Base-by-base conservation (phyloP, 2,888 invertebrate species). In the Lithosia quadra region DNA sequence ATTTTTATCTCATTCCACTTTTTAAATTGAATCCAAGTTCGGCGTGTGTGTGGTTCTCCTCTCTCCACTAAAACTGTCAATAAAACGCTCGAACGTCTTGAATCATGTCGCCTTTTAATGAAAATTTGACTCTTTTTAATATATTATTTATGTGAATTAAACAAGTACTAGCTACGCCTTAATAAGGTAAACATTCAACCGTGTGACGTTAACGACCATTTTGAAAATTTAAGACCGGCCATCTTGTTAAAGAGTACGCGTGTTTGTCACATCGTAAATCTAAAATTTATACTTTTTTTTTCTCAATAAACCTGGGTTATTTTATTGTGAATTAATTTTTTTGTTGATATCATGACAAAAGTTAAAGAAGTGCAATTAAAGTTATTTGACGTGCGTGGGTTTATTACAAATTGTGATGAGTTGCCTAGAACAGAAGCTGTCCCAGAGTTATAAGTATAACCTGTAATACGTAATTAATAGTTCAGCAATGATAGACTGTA, bases 1-100 rank as follows among this genome's bases (percentile, higher is more conserved):
- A 94, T 95, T 93, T 93, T 94, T 93, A 92, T 94, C 93, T 93
- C 93, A 93, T 94, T 94, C 91, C 90, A 90, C 90, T 92, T 93
- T 94, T 95, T 93, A 94, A 95, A 94, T 94, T 94, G 94, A 94
- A 93, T 92, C 90, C 91, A 86, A 84, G 88, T 85, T 89, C 91
- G 93, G 93, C 91, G 88, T 90, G 94, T 93, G 94, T 93, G 94
- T 93, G 93, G 94, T 88, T 88, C 90, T 88, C 84, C 85, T 83
- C 85, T 85, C 86, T 86, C 86, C 88, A 90, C 90, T 93, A 91
- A 93, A 93, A 89, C 92, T 93, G 93, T 93, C 94, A 92, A 93
- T 94, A 93, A 93, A 93, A 90, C 84, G 84, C 83, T 86, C 86
- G 82, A 85, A 83, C 85, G 77, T 80, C 86, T 87, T 86, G 90